Evolutionary conservation across 1,140 invertebrate species (phyloP).

Genomic region (Brachionus manjavacas): DNA sequence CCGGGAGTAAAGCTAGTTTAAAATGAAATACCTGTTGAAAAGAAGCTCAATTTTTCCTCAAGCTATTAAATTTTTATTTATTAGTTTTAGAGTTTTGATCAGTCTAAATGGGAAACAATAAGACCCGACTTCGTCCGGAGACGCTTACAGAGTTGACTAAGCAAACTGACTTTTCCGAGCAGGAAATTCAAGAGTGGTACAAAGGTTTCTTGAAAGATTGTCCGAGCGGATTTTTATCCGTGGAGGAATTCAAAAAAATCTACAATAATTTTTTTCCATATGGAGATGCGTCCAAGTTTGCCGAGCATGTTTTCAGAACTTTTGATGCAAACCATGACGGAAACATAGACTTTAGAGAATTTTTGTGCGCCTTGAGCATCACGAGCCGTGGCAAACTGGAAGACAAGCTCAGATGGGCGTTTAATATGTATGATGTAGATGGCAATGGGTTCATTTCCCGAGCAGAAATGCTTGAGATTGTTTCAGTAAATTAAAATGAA

Average conservation of each 20-base stretch:
- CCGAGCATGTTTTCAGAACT: conserved; percentile 42
- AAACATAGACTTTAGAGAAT: conserved; percentile 57
- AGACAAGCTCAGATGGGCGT: conserved; percentile 42
- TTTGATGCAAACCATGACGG: conserved; percentile 37
- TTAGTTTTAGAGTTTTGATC: background rate
- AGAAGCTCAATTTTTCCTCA: background rate
- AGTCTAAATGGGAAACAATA: conserved; percentile 33
- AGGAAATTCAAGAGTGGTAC: conserved; percentile 42
- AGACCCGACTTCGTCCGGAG: conserved; percentile 25
- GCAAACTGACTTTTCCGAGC: conserved; percentile 33
- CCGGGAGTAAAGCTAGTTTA: background rate
- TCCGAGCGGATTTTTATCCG: conserved; percentile 33
- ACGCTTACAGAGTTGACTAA: conserved; percentile 23
- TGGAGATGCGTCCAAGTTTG: conserved; percentile 33
- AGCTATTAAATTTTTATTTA: background rate
- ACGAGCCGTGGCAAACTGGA: conserved; percentile 29
- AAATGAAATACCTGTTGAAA: background rate
- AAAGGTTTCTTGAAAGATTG: conserved; percentile 42
- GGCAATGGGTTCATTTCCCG: conserved; percentile 34
- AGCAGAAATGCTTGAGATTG: conserved; percentile 40
- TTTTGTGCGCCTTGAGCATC: conserved; percentile 38
- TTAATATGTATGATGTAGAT: conserved; percentile 42
- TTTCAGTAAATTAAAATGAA: background rate
- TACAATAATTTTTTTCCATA: conserved; percentile 39
- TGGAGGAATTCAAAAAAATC: conserved; percentile 40